phyloP scores from a whole-genome alignment of 2,888 invertebrate genomes.

The Amphipoea lucens region DNA sequence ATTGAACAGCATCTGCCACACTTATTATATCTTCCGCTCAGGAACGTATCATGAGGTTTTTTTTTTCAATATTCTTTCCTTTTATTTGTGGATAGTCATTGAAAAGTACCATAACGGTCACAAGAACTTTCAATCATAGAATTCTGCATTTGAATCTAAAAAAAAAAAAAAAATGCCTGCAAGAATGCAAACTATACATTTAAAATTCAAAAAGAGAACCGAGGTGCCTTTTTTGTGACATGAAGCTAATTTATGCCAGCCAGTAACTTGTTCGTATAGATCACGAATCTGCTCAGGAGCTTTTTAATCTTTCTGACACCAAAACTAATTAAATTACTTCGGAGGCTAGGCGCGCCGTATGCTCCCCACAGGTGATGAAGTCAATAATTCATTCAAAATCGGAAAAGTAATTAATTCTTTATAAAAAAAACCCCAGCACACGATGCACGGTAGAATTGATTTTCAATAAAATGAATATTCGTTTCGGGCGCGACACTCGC shows the following conservation, averaged over 20 bases:
- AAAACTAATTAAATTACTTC: slow-evolving; percentile 66
- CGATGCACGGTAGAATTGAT: slow-evolving; percentile 66
- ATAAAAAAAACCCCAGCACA: slow-evolving; percentile 62
- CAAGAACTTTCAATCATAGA: slow-evolving; percentile 33
- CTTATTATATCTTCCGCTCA: slow-evolving; percentile 63
- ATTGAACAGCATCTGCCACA: slow-evolving; percentile 74
- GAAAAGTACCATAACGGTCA: slow-evolving; percentile 19
- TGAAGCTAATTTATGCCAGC: slow-evolving; percentile 63
- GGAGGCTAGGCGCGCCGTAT: slow-evolving; percentile 53
- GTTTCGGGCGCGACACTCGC: slow-evolving; percentile 66
- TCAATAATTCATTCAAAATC: slow-evolving; percentile 69
- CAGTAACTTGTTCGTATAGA: slow-evolving; percentile 60
- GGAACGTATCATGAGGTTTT: slow-evolving; percentile 62
- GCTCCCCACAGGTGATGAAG: slow-evolving; percentile 60
- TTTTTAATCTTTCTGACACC: slow-evolving; percentile 68
- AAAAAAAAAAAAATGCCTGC: slow-evolving; percentile 44
- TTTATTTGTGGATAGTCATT: slow-evolving; percentile 12
- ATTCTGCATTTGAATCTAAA: slow-evolving; percentile 42
- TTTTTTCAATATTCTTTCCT: slow-evolving; percentile 45
- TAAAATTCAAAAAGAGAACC: slow-evolving; percentile 56
- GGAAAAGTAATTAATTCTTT: slow-evolving; percentile 68
- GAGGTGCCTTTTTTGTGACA: slow-evolving; percentile 55
- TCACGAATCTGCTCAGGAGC: slow-evolving; percentile 63
- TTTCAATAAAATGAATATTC: slow-evolving; percentile 79
- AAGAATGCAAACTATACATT: slow-evolving; percentile 58